phyloP scores from a whole-genome alignment of 2,888 invertebrate species.

The Coleophora flavipennella region DNA sequence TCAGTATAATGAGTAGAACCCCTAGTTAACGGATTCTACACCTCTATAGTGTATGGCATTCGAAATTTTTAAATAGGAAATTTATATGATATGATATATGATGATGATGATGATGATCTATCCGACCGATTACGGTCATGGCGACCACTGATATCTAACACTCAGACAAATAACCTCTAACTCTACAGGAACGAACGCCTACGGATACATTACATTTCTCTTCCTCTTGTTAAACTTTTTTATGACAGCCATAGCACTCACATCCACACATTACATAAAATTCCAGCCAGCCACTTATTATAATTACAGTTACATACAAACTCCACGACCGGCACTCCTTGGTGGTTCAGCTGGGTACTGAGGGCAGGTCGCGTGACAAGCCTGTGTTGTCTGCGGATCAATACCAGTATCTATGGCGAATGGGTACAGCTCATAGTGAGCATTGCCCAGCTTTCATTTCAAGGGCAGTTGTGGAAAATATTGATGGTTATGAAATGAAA shows the following conservation, averaged over 20 bases:
- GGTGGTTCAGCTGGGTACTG: constrained; percentile 6
- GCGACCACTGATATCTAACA: no score
- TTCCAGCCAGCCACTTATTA: constrained; percentile 2
- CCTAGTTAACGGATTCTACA: no score
- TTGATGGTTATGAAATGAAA: not conserved
- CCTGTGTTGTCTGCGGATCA: constrained; percentile 30
- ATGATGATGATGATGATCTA: no score
- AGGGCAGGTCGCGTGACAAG: constrained; percentile 10
- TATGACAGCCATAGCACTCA: constrained; percentile 25
- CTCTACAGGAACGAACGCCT: not conserved
- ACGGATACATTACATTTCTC: constrained; percentile 22
- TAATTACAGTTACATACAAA: constrained; percentile 2
- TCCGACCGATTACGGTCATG: no score
- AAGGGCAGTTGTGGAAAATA: not conserved
- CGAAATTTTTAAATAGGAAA: no score
- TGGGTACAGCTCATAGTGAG: not conserved
- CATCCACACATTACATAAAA: not conserved
- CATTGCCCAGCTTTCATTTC: constrained; percentile 16
- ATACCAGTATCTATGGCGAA: constrained; percentile 20
- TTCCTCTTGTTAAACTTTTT: constrained; percentile 20
- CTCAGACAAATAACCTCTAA: no score
- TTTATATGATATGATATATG: no score
- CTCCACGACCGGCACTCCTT: constrained; percentile 10
- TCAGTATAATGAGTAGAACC: no score
- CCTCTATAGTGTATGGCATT: no score